Conservation (phyloP, 92 coral and sea anemone genomes). For the Bergia puertoricense region DNA sequence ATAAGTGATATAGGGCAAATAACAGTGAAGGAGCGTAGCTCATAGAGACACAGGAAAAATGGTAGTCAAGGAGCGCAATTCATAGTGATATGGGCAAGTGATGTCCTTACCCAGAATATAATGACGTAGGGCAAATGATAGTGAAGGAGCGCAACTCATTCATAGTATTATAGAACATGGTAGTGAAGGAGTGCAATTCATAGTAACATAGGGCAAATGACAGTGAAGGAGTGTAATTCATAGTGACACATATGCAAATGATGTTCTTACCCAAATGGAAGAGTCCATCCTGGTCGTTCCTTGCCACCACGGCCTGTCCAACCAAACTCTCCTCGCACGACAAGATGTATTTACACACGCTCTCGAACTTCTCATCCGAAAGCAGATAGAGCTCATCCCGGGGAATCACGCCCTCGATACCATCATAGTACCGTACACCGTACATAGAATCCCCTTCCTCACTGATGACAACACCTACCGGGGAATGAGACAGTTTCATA, state of each 20-base stretch:
- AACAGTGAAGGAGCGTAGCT: not conserved
- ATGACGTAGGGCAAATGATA: not conserved
- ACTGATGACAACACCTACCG: constrained; percentile 67
- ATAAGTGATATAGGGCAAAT: not conserved
- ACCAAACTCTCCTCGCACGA: constrained; percentile 92
- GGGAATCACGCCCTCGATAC: constrained; percentile 88
- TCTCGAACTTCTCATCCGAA: constrained; percentile 86
- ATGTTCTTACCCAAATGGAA: constrained; percentile 84
- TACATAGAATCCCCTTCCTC: constrained; percentile 66
- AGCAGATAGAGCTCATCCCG: constrained; percentile 90
- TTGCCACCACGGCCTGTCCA: constrained; percentile 97
- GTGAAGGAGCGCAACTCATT: not conserved
- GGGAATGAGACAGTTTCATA: constrained; percentile 2
- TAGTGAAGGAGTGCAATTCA: not conserved
- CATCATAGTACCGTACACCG: constrained; percentile 92
- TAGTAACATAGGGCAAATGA: not conserved
- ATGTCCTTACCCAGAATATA: too few relatives aligned
- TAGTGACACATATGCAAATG: not conserved
- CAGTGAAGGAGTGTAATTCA: not conserved
- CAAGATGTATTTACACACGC: constrained; percentile 87
- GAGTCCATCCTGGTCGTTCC: constrained; percentile 90
- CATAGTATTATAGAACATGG: not conserved
- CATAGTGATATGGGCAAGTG: not conserved
- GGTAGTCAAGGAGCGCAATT: too few relatives aligned
- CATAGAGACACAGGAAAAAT: too few relatives aligned